Percentiles rank a stretch among this genome's conserved stretches.
Evolutionary conservation across 2,888 invertebrate species (phyloP).

Genomic region (Noctua pronuba): DNA sequence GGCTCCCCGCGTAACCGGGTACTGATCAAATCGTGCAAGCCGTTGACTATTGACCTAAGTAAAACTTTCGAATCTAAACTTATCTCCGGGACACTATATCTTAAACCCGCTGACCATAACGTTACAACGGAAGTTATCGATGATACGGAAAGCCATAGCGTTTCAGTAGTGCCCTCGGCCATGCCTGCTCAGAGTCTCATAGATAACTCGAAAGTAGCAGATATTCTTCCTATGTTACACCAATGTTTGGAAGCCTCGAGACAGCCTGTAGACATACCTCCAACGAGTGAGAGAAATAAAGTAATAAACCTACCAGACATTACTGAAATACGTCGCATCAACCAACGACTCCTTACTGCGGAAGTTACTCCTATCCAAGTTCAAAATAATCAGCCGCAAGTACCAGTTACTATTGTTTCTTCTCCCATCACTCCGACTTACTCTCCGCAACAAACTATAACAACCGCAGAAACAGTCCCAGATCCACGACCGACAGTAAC

Average conservation of each 20-base stretch:
- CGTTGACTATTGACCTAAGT: constrained; percentile 83
- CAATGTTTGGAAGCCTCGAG: constrained; percentile 21
- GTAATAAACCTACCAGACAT: constrained; percentile 81
- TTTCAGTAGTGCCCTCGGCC: constrained; percentile 75
- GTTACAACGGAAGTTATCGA: constrained; percentile 39
- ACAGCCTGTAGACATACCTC: constrained; percentile 25
- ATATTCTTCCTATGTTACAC: constrained; percentile 37
- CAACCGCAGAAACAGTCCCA: not conserved
- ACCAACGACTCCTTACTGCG: constrained; percentile 81
- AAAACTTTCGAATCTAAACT: constrained; percentile 84
- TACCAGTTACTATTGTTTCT: constrained; percentile 54
- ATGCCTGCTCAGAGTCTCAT: constrained; percentile 78
- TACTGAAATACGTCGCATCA: constrained; percentile 78
- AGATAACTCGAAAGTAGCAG: constrained; percentile 64
- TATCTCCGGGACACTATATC: constrained; percentile 77
- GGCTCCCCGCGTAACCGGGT: constrained; percentile 78
- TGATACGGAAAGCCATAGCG: constrained; percentile 55
- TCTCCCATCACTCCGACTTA: not conserved
- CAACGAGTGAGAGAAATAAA: constrained; percentile 75
- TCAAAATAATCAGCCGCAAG: constrained; percentile 42
- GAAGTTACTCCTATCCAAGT: constrained; percentile 81
- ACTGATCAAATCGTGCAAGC: constrained; percentile 80
- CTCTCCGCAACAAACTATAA: not conserved
- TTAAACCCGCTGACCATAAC: constrained; percentile 64
- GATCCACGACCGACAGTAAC: constrained; percentile 5